Evolutionary conservation across 2,888 invertebrate species (phyloP), one percentile per base, ranked within the genome.

Genomic region (Microdon myrmicae): DNA sequence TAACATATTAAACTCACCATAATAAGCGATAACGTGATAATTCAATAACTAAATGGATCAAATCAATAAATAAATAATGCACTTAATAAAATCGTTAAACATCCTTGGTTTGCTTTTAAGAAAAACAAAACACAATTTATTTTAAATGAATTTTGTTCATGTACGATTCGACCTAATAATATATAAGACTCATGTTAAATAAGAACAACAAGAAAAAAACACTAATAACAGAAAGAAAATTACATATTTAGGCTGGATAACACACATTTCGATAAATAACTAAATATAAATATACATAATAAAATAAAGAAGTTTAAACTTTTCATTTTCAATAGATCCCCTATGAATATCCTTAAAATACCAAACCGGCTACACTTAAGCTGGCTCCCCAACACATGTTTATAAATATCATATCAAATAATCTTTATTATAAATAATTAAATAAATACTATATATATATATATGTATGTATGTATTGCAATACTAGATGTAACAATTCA

Each of bases 301-400:
- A 32, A 10, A 45, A 38, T 25, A n/a, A 16, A 47, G 28, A 17
- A n/a, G 37, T 49, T 53, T 49, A 37, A 32, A 41, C 44, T 45
- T 64, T 55, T 68, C 16, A 55, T 68, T 70, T 70, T 67, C 68
- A 70, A 69, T 70, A 70, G 69, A 60, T 38, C 55, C 68, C 70
- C 47, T 44, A 48, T 41, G 44, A 61, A 48, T 48, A 55, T 64
- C 67, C 68, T 49, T 43, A 9, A 64, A 69, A 66, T 43, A 51
- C 70, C 68, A 70, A 69, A 69, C 69, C 70, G 67, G 47, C 39
- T 54, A 32, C 12, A 38, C 9, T 28, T 5, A 19, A 64, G 26
- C 56, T 56, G 61, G 61, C 61, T 64, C 61, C 61, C 61, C 56
- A 64, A 47, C 61, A 64, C 35, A 51, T 37, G 37, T 56, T 64